Percentiles rank a stretch among this genome's conserved stretches.
Conservation (phyloP, 1,140 invertebrate species). For the Gonioctena quinquepunctata region DNA sequence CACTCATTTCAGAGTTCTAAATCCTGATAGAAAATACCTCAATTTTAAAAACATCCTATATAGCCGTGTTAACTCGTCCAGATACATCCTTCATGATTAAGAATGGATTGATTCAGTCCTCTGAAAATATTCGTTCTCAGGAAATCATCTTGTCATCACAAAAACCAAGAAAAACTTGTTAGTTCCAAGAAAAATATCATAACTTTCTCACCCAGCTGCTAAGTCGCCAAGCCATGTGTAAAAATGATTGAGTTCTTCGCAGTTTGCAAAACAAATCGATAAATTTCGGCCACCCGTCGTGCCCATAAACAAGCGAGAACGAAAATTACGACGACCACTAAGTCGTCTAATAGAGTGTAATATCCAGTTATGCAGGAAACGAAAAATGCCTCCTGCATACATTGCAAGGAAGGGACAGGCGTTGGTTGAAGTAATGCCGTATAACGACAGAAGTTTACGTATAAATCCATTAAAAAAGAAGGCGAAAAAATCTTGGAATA, state of each 20-base stretch:
- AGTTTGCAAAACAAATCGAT: constrained; percentile 19
- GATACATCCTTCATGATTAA: no score
- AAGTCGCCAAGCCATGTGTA: background rate
- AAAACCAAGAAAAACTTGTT: background rate
- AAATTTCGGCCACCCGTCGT: constrained; percentile 18
- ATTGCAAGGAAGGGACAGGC: background rate
- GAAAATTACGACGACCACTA: background rate
- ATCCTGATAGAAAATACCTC: no score
- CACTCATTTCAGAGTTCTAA: no score
- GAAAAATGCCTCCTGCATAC: background rate
- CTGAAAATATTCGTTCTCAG: no score
- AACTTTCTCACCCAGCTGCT: background rate
- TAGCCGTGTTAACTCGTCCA: no score
- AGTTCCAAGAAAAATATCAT: background rate
- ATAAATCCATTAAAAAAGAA: constrained; percentile 19
- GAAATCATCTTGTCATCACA: background rate
- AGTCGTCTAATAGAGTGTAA: constrained; percentile 6
- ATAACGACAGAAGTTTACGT: constrained; percentile 10
- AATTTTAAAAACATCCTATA: no score
- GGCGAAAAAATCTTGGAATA: constrained; percentile 12
- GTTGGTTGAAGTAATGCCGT: background rate
- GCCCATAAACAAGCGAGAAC: constrained; percentile 5
- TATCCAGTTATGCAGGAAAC: constrained; percentile 6
- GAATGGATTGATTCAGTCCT: no score
- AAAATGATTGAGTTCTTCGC: constrained; percentile 10